Evolutionary conservation across 2,113 vertebrate species (phyloP).

Genomic region (Ibidorhyncha struthersii): DNA sequence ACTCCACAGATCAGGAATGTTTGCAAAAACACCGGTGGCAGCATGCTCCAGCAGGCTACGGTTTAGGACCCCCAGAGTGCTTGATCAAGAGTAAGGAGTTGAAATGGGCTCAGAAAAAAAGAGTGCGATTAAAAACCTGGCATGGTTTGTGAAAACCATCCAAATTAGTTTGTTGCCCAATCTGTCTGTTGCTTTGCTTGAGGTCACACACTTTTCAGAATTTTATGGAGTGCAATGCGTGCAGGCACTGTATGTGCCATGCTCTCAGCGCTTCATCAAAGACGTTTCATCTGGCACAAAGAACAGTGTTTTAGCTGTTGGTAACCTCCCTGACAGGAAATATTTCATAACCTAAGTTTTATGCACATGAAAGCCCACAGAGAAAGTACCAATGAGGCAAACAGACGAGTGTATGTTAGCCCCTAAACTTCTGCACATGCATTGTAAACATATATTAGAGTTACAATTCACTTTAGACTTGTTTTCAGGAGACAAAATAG

Average conservation of each 20-base stretch:
- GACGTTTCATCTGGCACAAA: background rate
- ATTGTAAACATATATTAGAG: background rate
- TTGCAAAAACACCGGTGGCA: background rate
- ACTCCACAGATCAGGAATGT: background rate
- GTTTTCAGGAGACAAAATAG: background rate
- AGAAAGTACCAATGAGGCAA: background rate
- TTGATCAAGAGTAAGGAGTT: background rate
- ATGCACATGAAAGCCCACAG: background rate
- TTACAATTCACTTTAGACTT: background rate
- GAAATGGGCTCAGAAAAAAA: background rate
- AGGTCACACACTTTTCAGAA: background rate
- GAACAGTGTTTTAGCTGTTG: background rate
- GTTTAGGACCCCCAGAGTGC: background rate
- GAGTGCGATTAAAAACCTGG: background rate
- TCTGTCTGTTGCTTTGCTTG: background rate
- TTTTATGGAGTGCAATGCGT: background rate
- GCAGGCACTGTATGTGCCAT: background rate
- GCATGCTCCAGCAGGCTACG: background rate
- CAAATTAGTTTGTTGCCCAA: background rate
- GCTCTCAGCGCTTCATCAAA: background rate
- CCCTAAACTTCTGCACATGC: background rate
- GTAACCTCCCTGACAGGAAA: background rate
- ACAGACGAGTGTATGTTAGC: rapidly evolving
- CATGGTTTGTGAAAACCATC: background rate
- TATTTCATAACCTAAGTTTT: background rate